Base-by-base conservation (phyloP, 1,140 invertebrate species). In the Scaptodrosophila lebanonensis region DNA sequence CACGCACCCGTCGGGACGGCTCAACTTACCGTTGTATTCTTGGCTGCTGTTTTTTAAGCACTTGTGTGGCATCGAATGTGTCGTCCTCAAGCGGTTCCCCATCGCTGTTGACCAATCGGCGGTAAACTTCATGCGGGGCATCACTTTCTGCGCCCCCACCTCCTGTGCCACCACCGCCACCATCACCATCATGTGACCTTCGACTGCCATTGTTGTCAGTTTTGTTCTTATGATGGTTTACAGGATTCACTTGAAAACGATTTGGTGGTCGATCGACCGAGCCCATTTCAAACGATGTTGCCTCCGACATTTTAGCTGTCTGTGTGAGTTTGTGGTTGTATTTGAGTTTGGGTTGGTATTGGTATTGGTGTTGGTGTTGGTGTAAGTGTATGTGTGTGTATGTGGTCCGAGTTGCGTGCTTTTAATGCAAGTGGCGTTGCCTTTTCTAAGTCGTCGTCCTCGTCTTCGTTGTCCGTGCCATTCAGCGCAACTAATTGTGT, bases 221-320 rank as follows among this genome's bases (percentile, higher is more conserved):
- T 47, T 66, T 67, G 35, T 75, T 75, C 33, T 64, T 64, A 38
- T 66, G 73, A 29, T 85, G 63, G 40, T 76, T 85, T 11, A 87
- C 86, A 45, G 84, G 76, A 71, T 88, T 88, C 47, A 87, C 88
- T 72, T 84, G 84, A 48, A 87, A 82, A 16, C 75, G 79, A 59
- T 82, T 86, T 17, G 85, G 76, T 9, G 83, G 85, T 35, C 82
- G 60, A 54, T 86, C 85, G 32, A 84, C 79, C 36, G 79, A 84
- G 39, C 79, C 76, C 76, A 86, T 68, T 67, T 86, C 85, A 47
- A 85, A 68, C 11, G 84, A 83, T 22, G 66, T 67, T 57, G 59
- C 56, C 32, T 86, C 85, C 36, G 85, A 84, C 85, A 86, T 86
- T 22, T 53, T 20, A 18, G 47, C 25, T 43, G 4, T 49, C 1